Conservation (phyloP, 35 echinoderm and acorn worm species). For the Lytechinus variegatus region DNA sequence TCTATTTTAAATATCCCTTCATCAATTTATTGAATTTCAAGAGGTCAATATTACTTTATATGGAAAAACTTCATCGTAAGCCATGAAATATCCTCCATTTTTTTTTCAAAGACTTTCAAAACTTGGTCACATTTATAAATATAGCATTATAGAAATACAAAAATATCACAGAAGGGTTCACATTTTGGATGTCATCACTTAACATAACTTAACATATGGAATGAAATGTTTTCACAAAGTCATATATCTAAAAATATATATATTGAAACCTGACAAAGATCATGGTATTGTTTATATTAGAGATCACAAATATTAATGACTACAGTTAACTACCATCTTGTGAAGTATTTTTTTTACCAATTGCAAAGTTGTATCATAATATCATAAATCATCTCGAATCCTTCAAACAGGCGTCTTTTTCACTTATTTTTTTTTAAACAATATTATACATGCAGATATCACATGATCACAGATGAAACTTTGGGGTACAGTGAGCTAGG, state of each 20-base stretch:
- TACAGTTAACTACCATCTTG: not conserved
- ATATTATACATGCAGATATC: too few species aligned
- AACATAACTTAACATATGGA: not conserved
- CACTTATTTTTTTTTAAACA: too few species aligned
- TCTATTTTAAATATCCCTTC: not conserved
- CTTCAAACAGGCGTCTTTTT: too few species aligned
- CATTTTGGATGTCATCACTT: not conserved
- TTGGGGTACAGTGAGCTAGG: too few species aligned
- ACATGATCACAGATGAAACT: too few species aligned
- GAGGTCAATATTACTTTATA: not conserved
- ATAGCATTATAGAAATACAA: not conserved
- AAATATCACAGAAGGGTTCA: not conserved
- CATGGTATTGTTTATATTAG: not conserved
- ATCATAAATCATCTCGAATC: too few species aligned
- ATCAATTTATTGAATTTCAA: not conserved
- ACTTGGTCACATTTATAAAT: not conserved
- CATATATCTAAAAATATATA: too few species aligned
- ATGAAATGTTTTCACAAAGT: not conserved
- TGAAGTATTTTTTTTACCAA: too few species aligned
- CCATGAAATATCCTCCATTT: not conserved
- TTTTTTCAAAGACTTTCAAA: too few species aligned
- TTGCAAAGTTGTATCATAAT: too few species aligned
- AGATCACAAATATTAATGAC: not conserved
- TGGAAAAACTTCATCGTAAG: not conserved
- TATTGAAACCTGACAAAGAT: not conserved